phyloP scores from a whole-genome alignment of 2,797 vertebrate species.

The Sebastes diaconus region DNA sequence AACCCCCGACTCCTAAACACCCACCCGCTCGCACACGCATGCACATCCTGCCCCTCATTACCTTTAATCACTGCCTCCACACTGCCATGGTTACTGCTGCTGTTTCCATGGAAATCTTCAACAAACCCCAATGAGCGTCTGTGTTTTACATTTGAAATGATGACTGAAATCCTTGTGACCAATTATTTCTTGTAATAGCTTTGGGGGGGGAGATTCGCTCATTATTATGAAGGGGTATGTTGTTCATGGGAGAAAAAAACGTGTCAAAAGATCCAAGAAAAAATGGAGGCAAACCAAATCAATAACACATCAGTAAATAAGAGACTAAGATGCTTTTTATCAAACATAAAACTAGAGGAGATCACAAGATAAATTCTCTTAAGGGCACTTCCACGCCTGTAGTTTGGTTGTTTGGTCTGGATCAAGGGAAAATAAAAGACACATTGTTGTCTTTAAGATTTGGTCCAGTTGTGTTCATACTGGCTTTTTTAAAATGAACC shows the following conservation, averaged over 20 bases:
- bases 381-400: background rate
- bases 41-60: constrained; percentile 42
- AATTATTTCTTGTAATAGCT: constrained; percentile 54
- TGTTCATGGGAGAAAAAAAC: background rate
- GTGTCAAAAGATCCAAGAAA: background rate
- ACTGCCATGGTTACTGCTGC: constrained; percentile 72
- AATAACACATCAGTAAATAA: background rate
- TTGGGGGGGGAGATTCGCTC: background rate
- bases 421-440: background rate
- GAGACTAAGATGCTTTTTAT: background rate
- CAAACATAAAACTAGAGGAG: background rate
- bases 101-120: constrained; percentile 74
- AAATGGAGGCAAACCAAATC: background rate
- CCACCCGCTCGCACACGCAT: constrained; percentile 21
- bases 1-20: constrained; percentile 35
- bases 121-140: constrained; percentile 46
- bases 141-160: constrained; percentile 64
- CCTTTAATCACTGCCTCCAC: constrained; percentile 62
- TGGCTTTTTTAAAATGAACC: background rate
- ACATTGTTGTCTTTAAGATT: background rate
- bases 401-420: background rate
- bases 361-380: background rate
- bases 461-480: background rate
- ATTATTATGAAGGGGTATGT: constrained; percentile 12
- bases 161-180: constrained; percentile 50